These are phyloP conservation scores for Parauchenoglanis ngamensis DNA, from an alignment of 2,797 vertebrate species.

Conservation along the genomic window DNA sequence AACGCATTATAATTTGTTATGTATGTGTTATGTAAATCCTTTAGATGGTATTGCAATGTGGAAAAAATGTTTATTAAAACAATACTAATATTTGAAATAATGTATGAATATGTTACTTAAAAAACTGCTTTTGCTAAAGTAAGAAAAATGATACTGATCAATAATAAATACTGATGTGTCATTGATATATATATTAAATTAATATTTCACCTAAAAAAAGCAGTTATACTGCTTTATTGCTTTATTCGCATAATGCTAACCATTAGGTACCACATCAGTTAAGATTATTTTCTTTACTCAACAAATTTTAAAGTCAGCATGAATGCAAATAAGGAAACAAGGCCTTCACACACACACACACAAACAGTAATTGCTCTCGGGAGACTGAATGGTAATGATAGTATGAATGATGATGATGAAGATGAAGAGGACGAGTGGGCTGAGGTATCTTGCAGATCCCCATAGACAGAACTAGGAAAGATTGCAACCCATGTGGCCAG, in stretches of 20 bases:
- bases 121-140: too few relatives aligned
- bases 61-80: too few relatives aligned
- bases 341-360: not conserved
- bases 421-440: conserved; percentile 24
- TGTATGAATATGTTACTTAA: too few relatives aligned
- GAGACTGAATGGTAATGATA: conserved; percentile 12
- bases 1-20: too few relatives aligned
- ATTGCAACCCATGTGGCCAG: conserved; percentile 40
- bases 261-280: not conserved
- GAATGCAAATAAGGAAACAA: not conserved
- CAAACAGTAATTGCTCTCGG: not conserved
- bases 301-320: not conserved
- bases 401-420: not conserved
- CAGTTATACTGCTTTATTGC: not conserved
- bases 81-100: too few relatives aligned
- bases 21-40: too few relatives aligned
- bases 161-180: not conserved
- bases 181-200: not conserved
- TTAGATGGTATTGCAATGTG: too few relatives aligned
- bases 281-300: too few relatives aligned
- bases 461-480: conserved; percentile 41
- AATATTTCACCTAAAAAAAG: not conserved
- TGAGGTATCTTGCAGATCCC: conserved; percentile 35
- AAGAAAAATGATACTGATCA: too few relatives aligned
- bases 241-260: not conserved